These are phyloP conservation scores for Platyscapa corneri DNA, from an alignment of 1,140 invertebrate species.

Conservation along the genomic window DNA sequence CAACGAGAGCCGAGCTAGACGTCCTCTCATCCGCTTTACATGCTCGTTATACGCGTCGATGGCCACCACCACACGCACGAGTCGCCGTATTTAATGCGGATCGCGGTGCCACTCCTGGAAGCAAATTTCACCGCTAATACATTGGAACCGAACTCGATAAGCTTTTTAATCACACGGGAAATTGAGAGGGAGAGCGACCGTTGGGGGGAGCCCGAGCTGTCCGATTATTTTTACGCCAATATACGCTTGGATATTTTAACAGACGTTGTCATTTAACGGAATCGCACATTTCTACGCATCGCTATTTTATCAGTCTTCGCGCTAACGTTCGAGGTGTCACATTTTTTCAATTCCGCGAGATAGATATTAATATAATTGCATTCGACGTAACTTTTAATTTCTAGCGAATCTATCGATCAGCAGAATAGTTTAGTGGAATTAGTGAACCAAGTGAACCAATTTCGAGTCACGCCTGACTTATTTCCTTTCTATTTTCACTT, in stretches of 20 bases:
- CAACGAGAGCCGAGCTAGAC: constrained; percentile 10
- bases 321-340: too few relatives aligned
- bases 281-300: background rate
- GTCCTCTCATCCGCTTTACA: constrained; percentile 11
- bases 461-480: background rate
- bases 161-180: background rate
- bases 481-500: constrained; percentile 19
- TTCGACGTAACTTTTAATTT: background rate
- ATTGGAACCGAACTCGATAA: background rate
- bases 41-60: constrained; percentile 2
- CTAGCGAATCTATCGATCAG: background rate
- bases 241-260: background rate
- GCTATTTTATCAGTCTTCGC: too few relatives aligned
- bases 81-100: background rate
- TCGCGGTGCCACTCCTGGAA: background rate
- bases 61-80: too few relatives aligned
- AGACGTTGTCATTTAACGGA: background rate
- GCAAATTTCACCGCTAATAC: background rate
- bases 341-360: too few relatives aligned
- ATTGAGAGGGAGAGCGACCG: background rate
- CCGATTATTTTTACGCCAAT: background rate
- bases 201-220: too few relatives aligned
- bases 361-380: background rate
- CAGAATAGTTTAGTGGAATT: background rate
- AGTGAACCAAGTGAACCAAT: background rate